A percentile compares a stretch with the other conserved stretches of the same genome.
These are phyloP conservation scores for Tor tambroides DNA, from an alignment of 2,113 vertebrate species.

Conservation along the genomic window DNA sequence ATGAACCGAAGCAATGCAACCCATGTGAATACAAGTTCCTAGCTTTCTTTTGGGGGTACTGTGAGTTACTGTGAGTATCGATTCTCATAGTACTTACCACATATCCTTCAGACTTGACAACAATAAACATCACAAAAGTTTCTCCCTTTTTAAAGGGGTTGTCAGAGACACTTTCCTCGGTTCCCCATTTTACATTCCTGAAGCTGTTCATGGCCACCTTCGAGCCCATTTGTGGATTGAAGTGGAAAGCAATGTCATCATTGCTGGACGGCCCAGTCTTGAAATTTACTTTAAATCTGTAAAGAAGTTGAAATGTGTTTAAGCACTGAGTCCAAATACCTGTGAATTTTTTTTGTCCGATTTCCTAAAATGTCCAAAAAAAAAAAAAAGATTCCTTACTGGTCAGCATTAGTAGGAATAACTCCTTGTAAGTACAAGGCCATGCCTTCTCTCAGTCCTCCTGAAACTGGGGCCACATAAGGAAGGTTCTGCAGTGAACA, in stretches of 20 bases:
- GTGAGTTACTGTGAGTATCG: no score
- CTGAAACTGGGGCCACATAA: not conserved
- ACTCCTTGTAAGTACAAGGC: conserved; percentile 14
- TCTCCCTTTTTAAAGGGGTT: conserved; percentile 24
- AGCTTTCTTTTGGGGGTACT: not conserved
- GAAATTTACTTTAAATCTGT: not conserved
- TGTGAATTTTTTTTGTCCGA: no score
- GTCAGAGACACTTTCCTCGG: not conserved
- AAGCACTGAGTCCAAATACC: no score
- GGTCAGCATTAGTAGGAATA: not conserved
- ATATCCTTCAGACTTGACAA: conserved; percentile 1
- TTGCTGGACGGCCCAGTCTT: not conserved
- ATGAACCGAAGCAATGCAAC: not conserved
- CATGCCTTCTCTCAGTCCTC: conserved; percentile 30
- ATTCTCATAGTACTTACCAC: not conserved
- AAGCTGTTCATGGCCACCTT: conserved; percentile 17
- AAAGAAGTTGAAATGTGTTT: no score
- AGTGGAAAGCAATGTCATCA: conserved; percentile 35
- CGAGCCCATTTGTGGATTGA: not conserved
- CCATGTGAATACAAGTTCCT: not conserved
- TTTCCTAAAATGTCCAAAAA: no score
- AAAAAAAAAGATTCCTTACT: no score
- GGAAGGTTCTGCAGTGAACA: conserved; percentile 6
- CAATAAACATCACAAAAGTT: not conserved
- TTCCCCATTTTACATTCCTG: not conserved